Evolutionary conservation across 2,113 vertebrate genomes (phyloP).

Genomic region (Epinephelus cyanopodus): DNA sequence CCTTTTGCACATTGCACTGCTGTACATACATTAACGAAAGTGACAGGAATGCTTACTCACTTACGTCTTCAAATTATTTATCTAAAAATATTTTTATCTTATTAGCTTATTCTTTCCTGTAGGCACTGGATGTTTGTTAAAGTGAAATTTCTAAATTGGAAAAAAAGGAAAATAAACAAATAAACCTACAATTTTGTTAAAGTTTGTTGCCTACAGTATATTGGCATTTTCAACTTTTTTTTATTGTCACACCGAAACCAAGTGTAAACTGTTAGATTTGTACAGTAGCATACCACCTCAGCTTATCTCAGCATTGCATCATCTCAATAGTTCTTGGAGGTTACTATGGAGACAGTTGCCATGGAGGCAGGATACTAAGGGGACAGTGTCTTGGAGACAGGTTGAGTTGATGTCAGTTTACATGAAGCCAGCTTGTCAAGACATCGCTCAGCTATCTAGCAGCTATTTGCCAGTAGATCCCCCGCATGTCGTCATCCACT

Average conservation of each 20-base stretch:
- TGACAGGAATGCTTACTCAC: too few relatives aligned
- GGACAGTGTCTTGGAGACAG: constrained; percentile 55
- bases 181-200: neutral
- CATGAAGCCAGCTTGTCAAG: constrained; percentile 25
- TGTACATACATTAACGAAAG: too few relatives aligned
- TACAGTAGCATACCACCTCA: neutral
- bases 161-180: too few relatives aligned
- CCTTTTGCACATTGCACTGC: too few relatives aligned
- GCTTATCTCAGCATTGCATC: constrained; percentile 22
- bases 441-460: neutral
- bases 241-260: neutral
- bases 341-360: constrained; percentile 43
- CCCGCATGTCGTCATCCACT: neutral
- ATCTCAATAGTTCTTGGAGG: constrained; percentile 2
- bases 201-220: neutral
- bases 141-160: too few relatives aligned
- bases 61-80: too few relatives aligned
- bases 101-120: too few relatives aligned
- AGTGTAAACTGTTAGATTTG: neutral
- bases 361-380: constrained; percentile 43
- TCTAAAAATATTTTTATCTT: too few relatives aligned
- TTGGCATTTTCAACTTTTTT: neutral
- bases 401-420: constrained; percentile 26
- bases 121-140: too few relatives aligned
- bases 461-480: constrained; percentile 6